phyloP scores from a whole-genome alignment of 2,113 vertebrate species.

The Elephas maximus region DNA sequence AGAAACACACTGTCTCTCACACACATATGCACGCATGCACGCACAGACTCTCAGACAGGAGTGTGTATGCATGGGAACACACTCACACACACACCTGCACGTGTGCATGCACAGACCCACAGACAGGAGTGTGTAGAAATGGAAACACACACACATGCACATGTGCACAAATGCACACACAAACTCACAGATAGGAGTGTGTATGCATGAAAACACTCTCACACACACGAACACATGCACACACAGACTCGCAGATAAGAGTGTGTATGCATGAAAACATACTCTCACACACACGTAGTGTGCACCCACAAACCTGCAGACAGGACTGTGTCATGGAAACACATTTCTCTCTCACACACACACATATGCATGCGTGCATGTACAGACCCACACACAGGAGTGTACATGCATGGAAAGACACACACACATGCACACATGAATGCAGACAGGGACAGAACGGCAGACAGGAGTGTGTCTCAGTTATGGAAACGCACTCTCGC shows the following conservation, averaged over 20 bases:
- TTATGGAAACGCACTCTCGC: no score
- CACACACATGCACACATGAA: no score
- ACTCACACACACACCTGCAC: neutral
- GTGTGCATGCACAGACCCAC: neutral
- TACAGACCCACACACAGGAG: no score
- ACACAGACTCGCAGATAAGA: fast-evolving
- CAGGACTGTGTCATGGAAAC: no score
- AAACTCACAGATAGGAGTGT: fast-evolving
- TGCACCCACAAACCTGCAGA: no score
- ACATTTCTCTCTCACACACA: no score
- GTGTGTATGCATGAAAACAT: neutral
- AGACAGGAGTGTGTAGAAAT: neutral
- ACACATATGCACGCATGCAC: neutral
- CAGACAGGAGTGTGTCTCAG: no score
- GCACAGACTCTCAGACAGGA: neutral
- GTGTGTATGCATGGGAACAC: neutral
- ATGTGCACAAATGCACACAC: no score
- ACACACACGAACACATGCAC: fast-evolving
- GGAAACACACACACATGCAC: neutral
- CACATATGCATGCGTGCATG: no score
- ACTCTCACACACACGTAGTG: no score
- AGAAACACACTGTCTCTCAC: neutral
- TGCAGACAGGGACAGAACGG: no score
- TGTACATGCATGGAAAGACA: no score
- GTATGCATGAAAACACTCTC: neutral